phyloP scores from a whole-genome alignment of 2,113 vertebrate species.

The Clupea harengus region DNA sequence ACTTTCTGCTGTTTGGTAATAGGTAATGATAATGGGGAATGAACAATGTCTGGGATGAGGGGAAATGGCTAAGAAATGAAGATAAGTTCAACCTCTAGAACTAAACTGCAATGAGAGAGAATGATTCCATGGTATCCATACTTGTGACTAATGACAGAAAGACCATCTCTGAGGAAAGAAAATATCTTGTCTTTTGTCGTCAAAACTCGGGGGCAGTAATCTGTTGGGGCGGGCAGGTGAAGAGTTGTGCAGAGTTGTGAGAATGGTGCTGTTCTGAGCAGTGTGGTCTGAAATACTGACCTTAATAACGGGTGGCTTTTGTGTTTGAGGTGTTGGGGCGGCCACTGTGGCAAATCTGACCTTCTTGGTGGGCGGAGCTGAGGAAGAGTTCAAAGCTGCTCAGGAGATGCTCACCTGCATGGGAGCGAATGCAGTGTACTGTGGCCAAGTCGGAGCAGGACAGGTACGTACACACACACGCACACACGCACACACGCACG shows the following conservation, averaged over 20 bases:
- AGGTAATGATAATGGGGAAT: neutral
- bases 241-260: no score
- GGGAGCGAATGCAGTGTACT: slow-evolving; percentile 93
- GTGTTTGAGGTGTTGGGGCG: slow-evolving; percentile 85
- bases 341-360: slow-evolving; percentile 93
- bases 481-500: neutral
- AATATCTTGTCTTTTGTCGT: no score
- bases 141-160: no score
- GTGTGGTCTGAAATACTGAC: no score
- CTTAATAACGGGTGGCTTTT: neutral
- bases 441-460: slow-evolving; percentile 91
- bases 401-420: slow-evolving; percentile 91
- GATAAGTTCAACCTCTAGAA: no score
- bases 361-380: slow-evolving; percentile 95
- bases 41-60: neutral
- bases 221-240: no score
- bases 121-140: no score
- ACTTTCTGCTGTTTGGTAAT: neutral
- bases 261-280: no score
- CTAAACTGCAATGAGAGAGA: no score
- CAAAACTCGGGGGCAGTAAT: no score
- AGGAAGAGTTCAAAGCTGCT: slow-evolving; percentile 92
- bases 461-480: slow-evolving; percentile 74
- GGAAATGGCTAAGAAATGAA: no score
- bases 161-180: no score